Percentiles rank a stretch among this genome's conserved stretches.
phyloP scores from a whole-genome alignment of 1,140 invertebrate genomes.

The Zaprionus inermis region DNA sequence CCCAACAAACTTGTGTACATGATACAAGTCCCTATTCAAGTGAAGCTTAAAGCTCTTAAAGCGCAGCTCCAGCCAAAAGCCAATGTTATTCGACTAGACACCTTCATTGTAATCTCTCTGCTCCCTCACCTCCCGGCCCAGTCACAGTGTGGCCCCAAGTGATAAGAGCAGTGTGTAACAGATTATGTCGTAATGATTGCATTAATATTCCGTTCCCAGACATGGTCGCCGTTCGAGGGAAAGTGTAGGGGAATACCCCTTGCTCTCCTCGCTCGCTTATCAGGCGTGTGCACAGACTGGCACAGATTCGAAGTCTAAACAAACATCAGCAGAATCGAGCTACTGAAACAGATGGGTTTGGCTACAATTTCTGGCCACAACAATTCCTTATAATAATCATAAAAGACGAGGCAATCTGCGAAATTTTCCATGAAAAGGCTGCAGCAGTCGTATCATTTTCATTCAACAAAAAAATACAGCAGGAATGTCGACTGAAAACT shows the following conservation, averaged over 20 bases:
- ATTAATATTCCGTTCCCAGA: constrained; percentile 47
- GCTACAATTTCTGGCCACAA: constrained; percentile 12
- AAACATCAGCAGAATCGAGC: constrained; percentile 23
- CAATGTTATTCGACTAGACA: too few species aligned
- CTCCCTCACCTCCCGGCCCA: neutral
- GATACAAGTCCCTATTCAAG: too few species aligned
- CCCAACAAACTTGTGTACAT: too few species aligned
- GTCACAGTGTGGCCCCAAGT: constrained; percentile 12
- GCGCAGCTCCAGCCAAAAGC: too few species aligned
- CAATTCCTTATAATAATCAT: constrained; percentile 27
- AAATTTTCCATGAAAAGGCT: constrained; percentile 24
- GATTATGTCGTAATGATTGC: constrained; percentile 62
- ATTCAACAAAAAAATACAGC: neutral
- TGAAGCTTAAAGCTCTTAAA: neutral
- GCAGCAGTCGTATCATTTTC: constrained; percentile 32
- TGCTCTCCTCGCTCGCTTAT: constrained; percentile 27
- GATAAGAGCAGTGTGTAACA: constrained; percentile 48
- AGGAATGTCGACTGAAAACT: constrained; percentile 1
- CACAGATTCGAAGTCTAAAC: constrained; percentile 37
- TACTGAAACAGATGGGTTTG: constrained; percentile 15
- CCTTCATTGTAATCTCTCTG: constrained; percentile 5
- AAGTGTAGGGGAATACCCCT: neutral
- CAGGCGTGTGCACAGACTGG: constrained; percentile 34
- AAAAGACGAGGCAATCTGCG: neutral
- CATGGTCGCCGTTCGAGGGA: neutral